phyloP scores from a whole-genome alignment of 2,888 invertebrate species.

The Linyphia triangularis region DNA sequence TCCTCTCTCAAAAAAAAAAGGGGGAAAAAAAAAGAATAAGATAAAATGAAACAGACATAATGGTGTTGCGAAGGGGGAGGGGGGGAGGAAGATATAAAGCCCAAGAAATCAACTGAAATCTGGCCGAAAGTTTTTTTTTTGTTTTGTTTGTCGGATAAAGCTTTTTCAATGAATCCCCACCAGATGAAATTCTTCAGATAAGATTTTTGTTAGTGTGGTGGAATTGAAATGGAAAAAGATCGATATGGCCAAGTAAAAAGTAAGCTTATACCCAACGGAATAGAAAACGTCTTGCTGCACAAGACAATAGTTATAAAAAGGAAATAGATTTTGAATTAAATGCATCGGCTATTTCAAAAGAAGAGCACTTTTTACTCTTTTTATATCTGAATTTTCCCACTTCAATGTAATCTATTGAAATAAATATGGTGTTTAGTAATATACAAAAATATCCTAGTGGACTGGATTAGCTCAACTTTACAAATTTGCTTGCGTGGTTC shows the following conservation, averaged over 20 bases:
- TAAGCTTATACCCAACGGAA: neutral
- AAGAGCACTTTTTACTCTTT: too few species aligned
- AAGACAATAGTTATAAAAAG: too few species aligned
- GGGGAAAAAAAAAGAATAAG: neutral
- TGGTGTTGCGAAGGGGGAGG: too few species aligned
- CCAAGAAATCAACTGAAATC: constrained; percentile 23
- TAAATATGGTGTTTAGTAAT: too few species aligned
- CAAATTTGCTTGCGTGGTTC: too few species aligned
- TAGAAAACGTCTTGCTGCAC: neutral
- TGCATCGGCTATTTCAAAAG: too few species aligned
- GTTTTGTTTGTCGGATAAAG: neutral
- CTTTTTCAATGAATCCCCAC: neutral
- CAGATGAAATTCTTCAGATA: constrained; percentile 43
- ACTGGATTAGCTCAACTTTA: too few species aligned
- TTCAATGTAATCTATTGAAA: too few species aligned
- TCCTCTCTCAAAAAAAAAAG: neutral
- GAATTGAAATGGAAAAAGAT: neutral
- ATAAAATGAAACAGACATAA: neutral
- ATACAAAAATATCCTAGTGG: too few species aligned
- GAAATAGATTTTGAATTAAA: too few species aligned
- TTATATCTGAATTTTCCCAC: too few species aligned
- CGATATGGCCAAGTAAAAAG: neutral
- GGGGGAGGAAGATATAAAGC: neutral
- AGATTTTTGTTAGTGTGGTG: constrained; percentile 6
- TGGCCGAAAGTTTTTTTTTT: constrained; percentile 2